A percentile compares a stretch with the other conserved stretches of the same genome.
phyloP scores from a whole-genome alignment of 1,140 invertebrate species.

The Charaxes varanes region DNA sequence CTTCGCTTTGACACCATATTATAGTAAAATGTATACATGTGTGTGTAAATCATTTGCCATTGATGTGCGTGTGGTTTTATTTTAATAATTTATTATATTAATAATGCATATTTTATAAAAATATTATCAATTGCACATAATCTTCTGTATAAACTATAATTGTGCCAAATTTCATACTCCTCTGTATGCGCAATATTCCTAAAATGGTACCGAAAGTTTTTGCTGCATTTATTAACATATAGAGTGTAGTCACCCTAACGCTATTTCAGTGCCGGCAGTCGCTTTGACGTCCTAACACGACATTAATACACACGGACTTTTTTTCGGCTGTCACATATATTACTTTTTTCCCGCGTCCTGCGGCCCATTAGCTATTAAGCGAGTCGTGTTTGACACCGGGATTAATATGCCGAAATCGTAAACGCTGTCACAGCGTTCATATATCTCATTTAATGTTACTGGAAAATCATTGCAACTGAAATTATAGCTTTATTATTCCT shows the following conservation, averaged over 20 bases:
- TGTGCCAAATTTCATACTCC: background rate
- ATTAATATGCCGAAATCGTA: conserved; percentile 56
- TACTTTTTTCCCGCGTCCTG: conserved; percentile 52
- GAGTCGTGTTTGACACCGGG: conserved; percentile 50
- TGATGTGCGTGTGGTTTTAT: too few relatives aligned
- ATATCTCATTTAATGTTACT: conserved; percentile 10
- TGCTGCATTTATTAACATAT: background rate
- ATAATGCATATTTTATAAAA: too few relatives aligned
- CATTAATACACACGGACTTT: conserved; percentile 67
- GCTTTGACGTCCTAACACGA: conserved; percentile 69
- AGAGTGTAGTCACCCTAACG: conserved; percentile 31
- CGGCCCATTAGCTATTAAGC: conserved; percentile 71
- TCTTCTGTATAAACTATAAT: too few relatives aligned
- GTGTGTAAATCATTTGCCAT: too few relatives aligned
- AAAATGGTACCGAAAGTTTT: background rate
- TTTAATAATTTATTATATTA: too few relatives aligned
- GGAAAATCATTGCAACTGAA: background rate
- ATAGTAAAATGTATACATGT: too few relatives aligned
- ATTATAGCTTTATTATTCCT: too few relatives aligned
- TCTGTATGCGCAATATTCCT: background rate
- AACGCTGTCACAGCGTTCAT: conserved; percentile 28
- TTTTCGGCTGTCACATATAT: conserved; percentile 68
- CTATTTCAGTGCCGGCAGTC: conserved; percentile 61
- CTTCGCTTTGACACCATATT: too few relatives aligned
- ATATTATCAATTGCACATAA: too few relatives aligned